Percentiles rank a stretch among this genome's conserved stretches.
phyloP scores from a whole-genome alignment of 2,797 vertebrate species.

The Rhabdophis nuchalis region DNA sequence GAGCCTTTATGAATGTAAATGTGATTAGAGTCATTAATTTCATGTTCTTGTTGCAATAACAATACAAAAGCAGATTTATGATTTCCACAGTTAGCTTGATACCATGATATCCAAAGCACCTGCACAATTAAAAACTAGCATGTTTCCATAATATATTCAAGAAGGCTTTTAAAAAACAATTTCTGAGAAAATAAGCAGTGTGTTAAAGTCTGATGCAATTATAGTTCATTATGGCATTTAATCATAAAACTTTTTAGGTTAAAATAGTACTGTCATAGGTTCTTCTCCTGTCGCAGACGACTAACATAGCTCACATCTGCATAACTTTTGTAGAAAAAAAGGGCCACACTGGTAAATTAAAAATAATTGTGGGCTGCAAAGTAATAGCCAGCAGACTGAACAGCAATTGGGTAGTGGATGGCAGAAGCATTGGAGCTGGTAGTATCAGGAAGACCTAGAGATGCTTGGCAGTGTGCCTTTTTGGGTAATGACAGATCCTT shows the following conservation, averaged over 20 bases:
- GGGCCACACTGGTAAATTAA: neutral
- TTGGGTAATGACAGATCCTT: neutral
- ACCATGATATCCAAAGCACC: neutral
- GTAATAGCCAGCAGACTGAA: neutral
- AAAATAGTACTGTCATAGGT: neutral
- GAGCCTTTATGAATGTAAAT: neutral
- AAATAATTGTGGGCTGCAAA: neutral
- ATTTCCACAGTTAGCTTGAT: neutral
- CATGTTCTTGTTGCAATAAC: neutral
- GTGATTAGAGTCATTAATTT: neutral
- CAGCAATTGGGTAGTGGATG: neutral
- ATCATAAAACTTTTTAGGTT: neutral
- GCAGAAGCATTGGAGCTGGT: neutral
- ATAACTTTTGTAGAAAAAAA: neutral
- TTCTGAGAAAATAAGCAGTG: neutral
- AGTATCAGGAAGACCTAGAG: neutral
- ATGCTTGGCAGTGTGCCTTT: neutral
- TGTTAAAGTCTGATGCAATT: neutral
- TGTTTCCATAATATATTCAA: neutral
- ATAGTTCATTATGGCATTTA: neutral
- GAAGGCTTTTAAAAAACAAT: neutral
- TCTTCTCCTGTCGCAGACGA: neutral
- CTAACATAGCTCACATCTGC: neutral
- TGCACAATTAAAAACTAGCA: constrained; percentile 2
- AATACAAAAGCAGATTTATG: constrained; percentile 4